Conservation (phyloP, 1,140 invertebrate genomes). For the Eumaeus atala region DNA sequence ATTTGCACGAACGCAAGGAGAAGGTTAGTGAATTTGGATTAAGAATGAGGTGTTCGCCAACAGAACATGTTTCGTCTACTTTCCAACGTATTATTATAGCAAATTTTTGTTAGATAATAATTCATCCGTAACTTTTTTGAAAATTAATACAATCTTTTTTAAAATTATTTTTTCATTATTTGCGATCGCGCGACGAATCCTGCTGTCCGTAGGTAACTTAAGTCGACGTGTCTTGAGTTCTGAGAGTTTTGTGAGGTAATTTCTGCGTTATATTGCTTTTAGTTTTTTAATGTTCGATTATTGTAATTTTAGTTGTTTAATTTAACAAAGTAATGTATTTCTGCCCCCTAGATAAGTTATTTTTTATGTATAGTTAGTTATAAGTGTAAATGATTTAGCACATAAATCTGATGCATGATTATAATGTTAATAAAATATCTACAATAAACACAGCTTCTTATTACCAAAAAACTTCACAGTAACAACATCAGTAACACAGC, state of each 20-base stretch:
- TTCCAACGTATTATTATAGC: slow-evolving; percentile 50
- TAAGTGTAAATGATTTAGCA: slow-evolving; percentile 74
- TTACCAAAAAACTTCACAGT: no score
- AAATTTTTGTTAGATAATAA: slow-evolving; percentile 48
- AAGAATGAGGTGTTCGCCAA: slow-evolving; percentile 38
- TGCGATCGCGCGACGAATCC: background rate
- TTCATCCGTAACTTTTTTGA: slow-evolving; percentile 46
- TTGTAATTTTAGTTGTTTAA: slow-evolving; percentile 67
- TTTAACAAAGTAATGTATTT: slow-evolving; percentile 72
- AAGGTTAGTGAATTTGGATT: slow-evolving; percentile 70
- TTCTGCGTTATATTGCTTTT: slow-evolving; percentile 61
- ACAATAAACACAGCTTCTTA: slow-evolving; percentile 66
- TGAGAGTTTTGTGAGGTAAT: slow-evolving; percentile 64
- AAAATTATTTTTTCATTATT: background rate
- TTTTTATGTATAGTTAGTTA: slow-evolving; percentile 74
- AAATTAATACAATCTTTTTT: slow-evolving; percentile 21
- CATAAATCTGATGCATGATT: slow-evolving; percentile 73
- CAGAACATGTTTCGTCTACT: slow-evolving; percentile 44
- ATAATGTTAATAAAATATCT: slow-evolving; percentile 74
- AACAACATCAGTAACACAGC: no score
- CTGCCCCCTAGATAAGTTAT: slow-evolving; percentile 72
- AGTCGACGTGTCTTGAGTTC: slow-evolving; percentile 37
- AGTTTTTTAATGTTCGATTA: slow-evolving; percentile 65
- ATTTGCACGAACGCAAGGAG: slow-evolving; percentile 58
- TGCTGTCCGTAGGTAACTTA: slow-evolving; percentile 18